Conservation (phyloP, 1,140 invertebrate genomes). For the Musca domestica region DNA sequence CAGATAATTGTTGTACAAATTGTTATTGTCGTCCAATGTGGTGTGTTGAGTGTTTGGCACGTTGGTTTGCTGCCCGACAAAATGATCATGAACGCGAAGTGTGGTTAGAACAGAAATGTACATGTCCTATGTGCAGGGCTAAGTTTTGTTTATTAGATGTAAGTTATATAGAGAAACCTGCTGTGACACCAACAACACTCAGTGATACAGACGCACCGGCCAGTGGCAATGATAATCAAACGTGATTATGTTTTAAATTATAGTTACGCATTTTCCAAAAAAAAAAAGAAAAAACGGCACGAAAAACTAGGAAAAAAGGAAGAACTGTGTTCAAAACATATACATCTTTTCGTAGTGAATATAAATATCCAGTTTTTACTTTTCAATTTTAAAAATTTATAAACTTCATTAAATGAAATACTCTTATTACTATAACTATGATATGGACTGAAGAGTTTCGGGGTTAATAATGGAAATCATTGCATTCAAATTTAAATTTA, state of each 20-base stretch:
- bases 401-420: constrained; percentile 9
- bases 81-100: constrained; percentile 68
- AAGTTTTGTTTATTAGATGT: constrained; percentile 87
- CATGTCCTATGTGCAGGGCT: constrained; percentile 85
- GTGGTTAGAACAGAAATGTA: constrained; percentile 83
- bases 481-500: too few species aligned
- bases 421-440: too few species aligned
- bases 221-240: constrained; percentile 2
- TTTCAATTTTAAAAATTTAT: constrained; percentile 1
- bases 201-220: neutral
- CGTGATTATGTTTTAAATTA: constrained; percentile 3
- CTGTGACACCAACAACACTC: neutral
- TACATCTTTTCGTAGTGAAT: neutral
- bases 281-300: neutral
- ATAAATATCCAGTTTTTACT: neutral
- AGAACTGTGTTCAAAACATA: constrained; percentile 11
- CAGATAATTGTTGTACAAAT: constrained; percentile 56
- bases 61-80: constrained; percentile 87
- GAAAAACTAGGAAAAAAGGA: neutral
- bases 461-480: too few species aligned
- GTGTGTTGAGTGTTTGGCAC: constrained; percentile 82
- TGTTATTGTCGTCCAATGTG: constrained; percentile 80
- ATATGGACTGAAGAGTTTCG: too few species aligned
- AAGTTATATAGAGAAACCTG: constrained; percentile 46
- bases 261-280: neutral